Percentiles rank a stretch among this genome's conserved stretches.
Evolutionary conservation across 2,797 vertebrate species (phyloP).

Genomic region (Babyrousa celebensis): DNA sequence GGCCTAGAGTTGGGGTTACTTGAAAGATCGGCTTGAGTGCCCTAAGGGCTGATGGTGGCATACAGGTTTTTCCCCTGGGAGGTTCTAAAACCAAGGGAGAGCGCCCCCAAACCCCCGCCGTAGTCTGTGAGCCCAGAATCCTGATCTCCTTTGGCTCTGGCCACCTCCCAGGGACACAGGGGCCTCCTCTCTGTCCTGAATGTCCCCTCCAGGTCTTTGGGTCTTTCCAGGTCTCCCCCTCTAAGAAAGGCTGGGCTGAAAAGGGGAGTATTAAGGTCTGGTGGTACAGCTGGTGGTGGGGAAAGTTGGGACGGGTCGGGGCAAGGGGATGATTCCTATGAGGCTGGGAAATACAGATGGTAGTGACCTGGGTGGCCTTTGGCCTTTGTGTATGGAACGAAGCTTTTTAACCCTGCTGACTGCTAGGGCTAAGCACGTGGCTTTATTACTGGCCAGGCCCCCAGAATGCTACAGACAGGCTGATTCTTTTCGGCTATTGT

Average conservation of each 20-base stretch:
- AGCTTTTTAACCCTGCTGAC: background rate
- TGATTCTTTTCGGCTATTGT: background rate
- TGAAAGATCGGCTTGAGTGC: background rate
- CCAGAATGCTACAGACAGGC: background rate
- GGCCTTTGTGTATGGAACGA: background rate
- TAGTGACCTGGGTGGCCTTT: background rate
- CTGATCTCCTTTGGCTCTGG: background rate
- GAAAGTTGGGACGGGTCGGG: conserved; percentile 44
- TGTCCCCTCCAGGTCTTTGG: background rate
- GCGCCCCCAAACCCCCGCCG: background rate
- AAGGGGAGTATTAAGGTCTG: background rate
- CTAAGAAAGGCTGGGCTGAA: background rate
- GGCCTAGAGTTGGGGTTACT: background rate
- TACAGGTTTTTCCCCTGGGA: background rate
- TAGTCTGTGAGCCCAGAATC: background rate
- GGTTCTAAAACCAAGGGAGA: background rate
- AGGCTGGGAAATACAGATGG: conserved; percentile 56
- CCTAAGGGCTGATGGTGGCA: background rate
- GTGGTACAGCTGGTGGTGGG: background rate
- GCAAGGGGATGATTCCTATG: conserved; percentile 44
- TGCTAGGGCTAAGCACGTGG: background rate
- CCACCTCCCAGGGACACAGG: background rate
- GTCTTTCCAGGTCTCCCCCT: background rate
- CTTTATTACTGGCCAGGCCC: background rate
- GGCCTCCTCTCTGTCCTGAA: background rate